Percentiles rank a stretch among this genome's conserved stretches.
Conservation (phyloP, 2,113 vertebrate species). For the Pseudopodoces humilis region DNA sequence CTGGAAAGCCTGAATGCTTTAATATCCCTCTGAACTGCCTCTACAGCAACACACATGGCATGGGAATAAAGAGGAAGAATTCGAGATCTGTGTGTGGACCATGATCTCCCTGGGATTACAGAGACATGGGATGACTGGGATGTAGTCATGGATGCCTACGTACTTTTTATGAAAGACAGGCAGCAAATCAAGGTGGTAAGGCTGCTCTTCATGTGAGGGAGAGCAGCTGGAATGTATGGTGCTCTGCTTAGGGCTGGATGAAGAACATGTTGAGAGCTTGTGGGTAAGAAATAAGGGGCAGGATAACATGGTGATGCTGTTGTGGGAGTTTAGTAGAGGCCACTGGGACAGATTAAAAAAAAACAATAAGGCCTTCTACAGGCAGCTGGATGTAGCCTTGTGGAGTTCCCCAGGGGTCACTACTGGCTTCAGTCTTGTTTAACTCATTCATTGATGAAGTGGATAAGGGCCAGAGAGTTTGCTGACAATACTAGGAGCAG, state of each 20-base stretch:
- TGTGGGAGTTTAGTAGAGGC: not conserved
- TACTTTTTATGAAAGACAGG: not conserved
- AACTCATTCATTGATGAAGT: not conserved
- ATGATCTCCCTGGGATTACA: not conserved
- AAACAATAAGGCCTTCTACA: not conserved
- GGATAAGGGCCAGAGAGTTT: not conserved
- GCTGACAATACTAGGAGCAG: not conserved
- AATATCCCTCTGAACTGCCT: not conserved
- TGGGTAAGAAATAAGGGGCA: not conserved
- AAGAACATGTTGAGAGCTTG: fast-evolving
- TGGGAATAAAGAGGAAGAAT: not conserved
- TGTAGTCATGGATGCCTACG: not conserved
- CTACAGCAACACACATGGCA: not conserved
- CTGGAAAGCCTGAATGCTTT: not conserved
- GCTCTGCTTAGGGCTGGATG: not conserved
- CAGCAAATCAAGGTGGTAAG: not conserved
- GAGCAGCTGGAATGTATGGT: not conserved
- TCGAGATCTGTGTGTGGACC: not conserved
- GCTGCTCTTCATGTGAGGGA: not conserved
- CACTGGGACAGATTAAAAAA: not conserved
- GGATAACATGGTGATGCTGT: not conserved
- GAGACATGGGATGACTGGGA: not conserved
- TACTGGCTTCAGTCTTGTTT: not conserved
- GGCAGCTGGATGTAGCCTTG: not conserved
- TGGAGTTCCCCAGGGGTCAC: not conserved